A percentile compares a stretch with the other conserved stretches of the same genome.
These are phyloP conservation scores for Arenicola marina DNA, from an alignment of 2,888 invertebrate genomes.

Conservation along the genomic window DNA sequence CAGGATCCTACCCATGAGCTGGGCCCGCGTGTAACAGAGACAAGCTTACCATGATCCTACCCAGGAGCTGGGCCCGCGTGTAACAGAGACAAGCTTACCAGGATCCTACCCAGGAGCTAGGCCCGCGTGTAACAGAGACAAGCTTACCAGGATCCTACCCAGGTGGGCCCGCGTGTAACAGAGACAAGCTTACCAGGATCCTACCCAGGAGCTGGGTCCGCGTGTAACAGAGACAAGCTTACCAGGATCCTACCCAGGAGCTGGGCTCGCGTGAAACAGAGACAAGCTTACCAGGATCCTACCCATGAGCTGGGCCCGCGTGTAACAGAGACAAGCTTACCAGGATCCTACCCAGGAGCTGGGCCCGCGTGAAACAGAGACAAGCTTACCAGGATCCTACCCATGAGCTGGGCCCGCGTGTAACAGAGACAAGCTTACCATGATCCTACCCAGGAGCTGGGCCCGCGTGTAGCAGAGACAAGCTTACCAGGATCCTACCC, in stretches of 20 bases:
- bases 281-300: conserved; percentile 32
- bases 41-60: conserved; percentile 30
- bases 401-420: conserved; percentile 26
- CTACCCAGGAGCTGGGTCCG: conserved; percentile 22
- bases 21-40: conserved; percentile 31
- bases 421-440: no score
- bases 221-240: no score
- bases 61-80: conserved; percentile 26
- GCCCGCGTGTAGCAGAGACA: conserved; percentile 31
- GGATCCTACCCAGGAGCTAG: conserved; percentile 23
- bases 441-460: conserved; percentile 22
- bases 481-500: conserved; percentile 29
- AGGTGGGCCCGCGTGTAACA: conserved; percentile 29
- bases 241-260: conserved; percentile 27
- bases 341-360: conserved; percentile 23
- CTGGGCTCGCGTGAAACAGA: conserved; percentile 29
- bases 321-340: no score
- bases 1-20: conserved; percentile 23
- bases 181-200: conserved; percentile 33
- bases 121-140: conserved; percentile 32
- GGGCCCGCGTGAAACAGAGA: conserved; percentile 29
- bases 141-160: conserved; percentile 29
- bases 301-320: conserved; percentile 23
- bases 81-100: no score
- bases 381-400: conserved; percentile 31